Evolutionary conservation across 2,113 vertebrate genomes (phyloP).

Genomic region (Semnornis frantzii): DNA sequence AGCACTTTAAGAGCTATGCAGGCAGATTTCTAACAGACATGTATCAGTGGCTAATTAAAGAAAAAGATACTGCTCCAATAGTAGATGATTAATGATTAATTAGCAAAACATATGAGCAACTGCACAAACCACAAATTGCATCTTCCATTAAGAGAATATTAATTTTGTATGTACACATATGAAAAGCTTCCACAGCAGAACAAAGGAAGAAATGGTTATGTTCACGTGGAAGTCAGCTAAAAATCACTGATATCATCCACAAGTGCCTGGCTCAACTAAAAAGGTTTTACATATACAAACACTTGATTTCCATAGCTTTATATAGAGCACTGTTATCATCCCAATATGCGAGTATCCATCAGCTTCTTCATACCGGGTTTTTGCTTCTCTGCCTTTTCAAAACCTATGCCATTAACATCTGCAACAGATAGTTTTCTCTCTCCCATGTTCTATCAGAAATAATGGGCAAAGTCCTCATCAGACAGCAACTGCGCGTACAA

Average conservation of each 20-base stretch:
- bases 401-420: neutral
- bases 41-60: conserved; percentile 25
- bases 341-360: neutral
- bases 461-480: neutral
- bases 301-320: neutral
- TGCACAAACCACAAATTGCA: conserved; percentile 20
- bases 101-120: conserved; percentile 47
- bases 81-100: conserved; percentile 64
- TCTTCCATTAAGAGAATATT: conserved; percentile 28
- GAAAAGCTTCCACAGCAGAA: neutral
- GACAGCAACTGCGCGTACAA: neutral
- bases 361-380: neutral
- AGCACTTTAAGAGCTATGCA: neutral
- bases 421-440: neutral
- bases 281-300: neutral
- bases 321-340: neutral
- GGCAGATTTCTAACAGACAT: conserved; percentile 32
- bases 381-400: neutral
- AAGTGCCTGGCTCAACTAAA: neutral
- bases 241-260: neutral
- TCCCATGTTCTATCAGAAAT: neutral
- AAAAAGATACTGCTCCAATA: conserved; percentile 41
- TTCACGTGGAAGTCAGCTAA: neutral
- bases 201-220: neutral
- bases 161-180: neutral